A percentile compares a stretch with the other conserved stretches of the same genome.
Conservation (phyloP, 2,113 vertebrate genomes). For the Charina bottae region DNA sequence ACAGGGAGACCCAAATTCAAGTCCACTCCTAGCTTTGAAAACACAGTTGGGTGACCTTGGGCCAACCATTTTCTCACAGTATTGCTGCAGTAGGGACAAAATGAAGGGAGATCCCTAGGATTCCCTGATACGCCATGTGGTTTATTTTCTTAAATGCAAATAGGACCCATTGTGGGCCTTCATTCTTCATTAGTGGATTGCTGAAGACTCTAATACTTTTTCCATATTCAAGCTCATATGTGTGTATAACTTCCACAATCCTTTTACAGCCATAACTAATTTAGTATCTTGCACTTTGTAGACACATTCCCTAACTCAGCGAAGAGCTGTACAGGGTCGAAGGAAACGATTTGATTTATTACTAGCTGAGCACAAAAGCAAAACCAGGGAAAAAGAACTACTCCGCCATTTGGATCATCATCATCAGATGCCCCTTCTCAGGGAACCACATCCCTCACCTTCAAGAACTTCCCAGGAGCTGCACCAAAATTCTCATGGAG, state of each 20-base stretch:
- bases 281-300: conserved; percentile 64
- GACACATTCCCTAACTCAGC: conserved; percentile 99
- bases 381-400: conserved; percentile 93
- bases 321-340: conserved; percentile 95
- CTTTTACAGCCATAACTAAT: conserved; percentile 46
- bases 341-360: conserved; percentile 96
- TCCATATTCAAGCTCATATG: neutral
- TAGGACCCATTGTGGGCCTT: conserved; percentile 2
- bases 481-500: conserved; percentile 88
- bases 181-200: neutral
- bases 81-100: neutral
- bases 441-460: conserved; percentile 92
- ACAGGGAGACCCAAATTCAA: neutral
- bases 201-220: conserved; percentile 20
- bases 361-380: conserved; percentile 97
- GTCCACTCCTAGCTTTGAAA: neutral
- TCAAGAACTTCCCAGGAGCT: conserved; percentile 85
- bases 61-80: neutral
- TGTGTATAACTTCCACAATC: conserved; percentile 34
- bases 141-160: conserved; percentile 39
- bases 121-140: neutral
- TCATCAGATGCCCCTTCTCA: conserved; percentile 93
- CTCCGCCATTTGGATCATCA: conserved; percentile 87
- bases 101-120: neutral
- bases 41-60: neutral